Conservation (phyloP, 1,140 invertebrate genomes). For the Ips nitidus region DNA sequence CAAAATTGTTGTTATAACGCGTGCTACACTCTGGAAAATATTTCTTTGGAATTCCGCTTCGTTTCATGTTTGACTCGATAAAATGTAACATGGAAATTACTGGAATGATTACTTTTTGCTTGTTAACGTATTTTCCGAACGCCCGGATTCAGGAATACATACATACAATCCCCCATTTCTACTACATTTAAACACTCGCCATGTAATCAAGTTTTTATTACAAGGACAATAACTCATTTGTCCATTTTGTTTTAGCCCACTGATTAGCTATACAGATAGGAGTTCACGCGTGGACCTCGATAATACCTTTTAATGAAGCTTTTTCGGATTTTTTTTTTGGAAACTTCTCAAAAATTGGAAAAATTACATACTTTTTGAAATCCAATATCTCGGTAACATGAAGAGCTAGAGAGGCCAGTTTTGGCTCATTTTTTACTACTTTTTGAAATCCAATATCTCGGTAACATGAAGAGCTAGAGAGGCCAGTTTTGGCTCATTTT, state of each 20-base stretch:
- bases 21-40: slow-evolving; percentile 15
- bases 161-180: slow-evolving; percentile 16
- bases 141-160: slow-evolving; percentile 11
- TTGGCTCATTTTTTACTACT: too few species aligned
- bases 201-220: slow-evolving; percentile 25
- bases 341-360: not conserved
- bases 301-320: not conserved
- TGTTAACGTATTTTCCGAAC: slow-evolving; percentile 26
- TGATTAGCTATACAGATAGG: slow-evolving; percentile 12
- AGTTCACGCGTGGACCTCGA: not conserved
- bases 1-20: slow-evolving; percentile 20
- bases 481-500: too few species aligned
- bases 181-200: slow-evolving; percentile 19
- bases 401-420: too few species aligned
- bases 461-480: too few species aligned
- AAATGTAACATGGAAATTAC: slow-evolving; percentile 30
- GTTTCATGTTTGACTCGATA: slow-evolving; percentile 28
- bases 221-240: slow-evolving; percentile 19
- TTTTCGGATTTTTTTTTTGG: slow-evolving; percentile 3
- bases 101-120: slow-evolving; percentile 31
- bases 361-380: too few species aligned
- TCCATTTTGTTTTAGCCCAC: slow-evolving; percentile 11
- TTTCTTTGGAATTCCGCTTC: slow-evolving; percentile 21
- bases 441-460: too few species aligned
- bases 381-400: too few species aligned